Conservation (phyloP, 2,113 vertebrate genomes). For the Recurvirostra avosetta region DNA sequence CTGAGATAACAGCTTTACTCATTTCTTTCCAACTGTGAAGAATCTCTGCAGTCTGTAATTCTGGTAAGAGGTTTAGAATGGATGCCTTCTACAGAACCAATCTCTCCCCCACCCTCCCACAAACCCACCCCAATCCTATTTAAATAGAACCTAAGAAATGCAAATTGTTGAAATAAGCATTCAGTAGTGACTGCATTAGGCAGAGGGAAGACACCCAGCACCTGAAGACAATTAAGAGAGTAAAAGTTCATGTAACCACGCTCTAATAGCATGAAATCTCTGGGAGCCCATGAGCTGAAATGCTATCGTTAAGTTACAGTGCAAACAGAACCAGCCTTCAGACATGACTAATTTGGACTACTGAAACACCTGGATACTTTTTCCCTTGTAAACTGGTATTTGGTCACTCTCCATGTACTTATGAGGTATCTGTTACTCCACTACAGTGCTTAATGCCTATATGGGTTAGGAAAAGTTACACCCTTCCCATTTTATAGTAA, state of each 20-base stretch:
- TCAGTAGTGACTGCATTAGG: background rate
- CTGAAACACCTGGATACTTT: background rate
- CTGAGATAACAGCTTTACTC: conserved; percentile 69
- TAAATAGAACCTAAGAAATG: conserved; percentile 45
- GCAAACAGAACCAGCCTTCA: background rate
- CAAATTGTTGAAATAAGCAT: conserved; percentile 23
- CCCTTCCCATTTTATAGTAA: background rate
- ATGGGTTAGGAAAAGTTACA: background rate
- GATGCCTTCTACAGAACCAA: conserved; percentile 30
- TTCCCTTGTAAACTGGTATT: background rate
- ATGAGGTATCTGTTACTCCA: too few species aligned
- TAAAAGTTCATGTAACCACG: background rate
- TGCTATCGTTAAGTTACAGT: background rate
- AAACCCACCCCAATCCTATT: conserved; percentile 18
- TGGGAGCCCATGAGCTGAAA: background rate
- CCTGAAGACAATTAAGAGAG: background rate
- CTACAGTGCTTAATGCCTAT: background rate
- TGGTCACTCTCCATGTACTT: background rate
- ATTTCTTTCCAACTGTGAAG: conserved; percentile 66
- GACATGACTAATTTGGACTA: background rate
- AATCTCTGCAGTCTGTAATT: conserved; percentile 56
- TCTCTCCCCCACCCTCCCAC: conserved; percentile 35
- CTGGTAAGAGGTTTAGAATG: conserved; percentile 59
- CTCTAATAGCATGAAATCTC: background rate
- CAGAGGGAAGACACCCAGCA: background rate